Conservation (phyloP, 2,797 vertebrate genomes). For the Etheostoma perlongum region DNA sequence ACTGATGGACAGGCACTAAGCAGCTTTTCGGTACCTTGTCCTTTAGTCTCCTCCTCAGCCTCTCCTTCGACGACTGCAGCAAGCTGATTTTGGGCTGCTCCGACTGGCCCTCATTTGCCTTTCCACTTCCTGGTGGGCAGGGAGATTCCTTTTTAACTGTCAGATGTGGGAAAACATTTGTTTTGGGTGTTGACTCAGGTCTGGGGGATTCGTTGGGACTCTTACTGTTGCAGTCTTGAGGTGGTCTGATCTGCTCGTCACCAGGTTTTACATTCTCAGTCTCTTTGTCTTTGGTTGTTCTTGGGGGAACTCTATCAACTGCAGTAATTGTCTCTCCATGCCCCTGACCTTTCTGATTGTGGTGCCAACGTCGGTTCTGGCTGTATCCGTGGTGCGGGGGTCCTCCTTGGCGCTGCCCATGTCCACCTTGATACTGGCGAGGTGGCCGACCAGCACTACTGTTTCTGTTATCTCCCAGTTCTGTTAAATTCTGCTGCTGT, state of each 20-base stretch:
- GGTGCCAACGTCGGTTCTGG: slow-evolving; percentile 97
- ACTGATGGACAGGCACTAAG: slow-evolving; percentile 70
- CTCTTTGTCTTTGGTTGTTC: slow-evolving; percentile 92
- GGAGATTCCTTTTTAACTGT: slow-evolving; percentile 54
- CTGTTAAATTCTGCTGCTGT: slow-evolving; percentile 84
- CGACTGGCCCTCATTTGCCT: slow-evolving; percentile 50
- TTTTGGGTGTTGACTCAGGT: slow-evolving; percentile 42
- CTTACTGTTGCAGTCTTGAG: slow-evolving; percentile 53
- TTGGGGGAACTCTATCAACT: slow-evolving; percentile 76
- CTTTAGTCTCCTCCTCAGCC: slow-evolving; percentile 94
- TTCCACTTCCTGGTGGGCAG: slow-evolving; percentile 39
- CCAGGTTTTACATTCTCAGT: slow-evolving; percentile 86
- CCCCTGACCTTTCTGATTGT: slow-evolving; percentile 87
- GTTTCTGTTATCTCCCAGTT: slow-evolving; percentile 87
- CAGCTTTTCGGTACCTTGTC: slow-evolving; percentile 90
- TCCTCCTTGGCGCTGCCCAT: slow-evolving; percentile 87
- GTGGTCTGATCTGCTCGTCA: slow-evolving; percentile 80
- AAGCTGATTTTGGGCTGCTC: slow-evolving; percentile 91
- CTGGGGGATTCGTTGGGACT: slow-evolving; percentile 57
- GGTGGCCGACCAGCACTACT: slow-evolving; percentile 84
- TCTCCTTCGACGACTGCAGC: slow-evolving; percentile 97
- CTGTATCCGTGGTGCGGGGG: slow-evolving; percentile 92
- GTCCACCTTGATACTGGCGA: slow-evolving; percentile 89
- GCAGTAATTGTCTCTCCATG: slow-evolving; percentile 60
- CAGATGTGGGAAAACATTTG: slow-evolving; percentile 36